These are phyloP conservation scores for Kryptopterus vitreolus DNA, from an alignment of 2,797 vertebrate genomes.

Conservation along the genomic window DNA sequence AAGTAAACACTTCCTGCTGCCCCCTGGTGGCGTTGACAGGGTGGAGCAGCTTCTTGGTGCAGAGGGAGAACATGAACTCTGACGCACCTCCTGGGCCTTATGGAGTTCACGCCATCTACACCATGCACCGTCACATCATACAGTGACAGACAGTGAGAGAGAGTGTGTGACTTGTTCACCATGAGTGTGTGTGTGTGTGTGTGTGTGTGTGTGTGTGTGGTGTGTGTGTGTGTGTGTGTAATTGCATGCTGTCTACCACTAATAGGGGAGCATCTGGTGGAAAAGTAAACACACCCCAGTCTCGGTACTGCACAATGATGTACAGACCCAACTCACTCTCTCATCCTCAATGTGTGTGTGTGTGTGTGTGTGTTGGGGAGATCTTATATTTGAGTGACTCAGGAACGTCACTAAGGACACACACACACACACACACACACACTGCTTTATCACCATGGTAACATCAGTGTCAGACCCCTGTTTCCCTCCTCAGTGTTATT, in stretches of 20 bases:
- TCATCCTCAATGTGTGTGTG: slow-evolving; percentile 32
- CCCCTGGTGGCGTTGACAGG: too few species aligned
- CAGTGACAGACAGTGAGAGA: not conserved
- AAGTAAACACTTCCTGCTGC: too few species aligned
- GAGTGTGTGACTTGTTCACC: not conserved
- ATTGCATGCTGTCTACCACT: slow-evolving; percentile 27
- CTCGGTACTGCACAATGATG: slow-evolving; percentile 34
- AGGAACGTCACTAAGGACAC: not conserved
- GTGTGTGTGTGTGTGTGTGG: not conserved
- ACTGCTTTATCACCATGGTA: slow-evolving; percentile 56
- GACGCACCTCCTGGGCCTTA: too few species aligned
- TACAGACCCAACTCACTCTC: slow-evolving; percentile 38
- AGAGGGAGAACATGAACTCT: too few species aligned
- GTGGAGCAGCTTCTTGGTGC: too few species aligned
- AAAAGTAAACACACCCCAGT: slow-evolving; percentile 51
- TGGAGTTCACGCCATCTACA: too few species aligned
- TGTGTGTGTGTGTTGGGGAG: slow-evolving; percentile 6
- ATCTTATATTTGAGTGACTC: slow-evolving; percentile 33
- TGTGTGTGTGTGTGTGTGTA: slow-evolving; percentile 15
- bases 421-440: too few species aligned
- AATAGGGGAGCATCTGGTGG: slow-evolving; percentile 61
- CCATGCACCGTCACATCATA: too few species aligned
- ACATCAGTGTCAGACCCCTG: slow-evolving; percentile 38
- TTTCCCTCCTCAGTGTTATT: not conserved
- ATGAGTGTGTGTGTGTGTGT: not conserved